These are phyloP conservation scores for Diachasmimorpha longicaudata DNA, from an alignment of 1,140 invertebrate genomes.

Conservation along the genomic window DNA sequence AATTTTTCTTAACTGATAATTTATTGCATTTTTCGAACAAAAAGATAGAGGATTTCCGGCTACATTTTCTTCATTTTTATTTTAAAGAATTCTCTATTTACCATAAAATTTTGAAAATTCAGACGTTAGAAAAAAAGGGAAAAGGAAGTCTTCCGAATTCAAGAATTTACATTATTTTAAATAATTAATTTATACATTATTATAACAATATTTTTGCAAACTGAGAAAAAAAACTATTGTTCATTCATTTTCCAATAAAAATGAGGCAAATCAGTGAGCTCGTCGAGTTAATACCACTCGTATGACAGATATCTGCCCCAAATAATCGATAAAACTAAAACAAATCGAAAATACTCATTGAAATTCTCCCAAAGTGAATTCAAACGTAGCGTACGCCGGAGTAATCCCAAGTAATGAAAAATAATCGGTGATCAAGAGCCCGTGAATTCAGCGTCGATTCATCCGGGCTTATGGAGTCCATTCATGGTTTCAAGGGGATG, in stretches of 20 bases:
- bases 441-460: not conserved
- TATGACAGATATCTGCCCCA: not conserved
- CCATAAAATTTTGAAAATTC: too few species aligned
- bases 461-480: not conserved
- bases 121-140: too few species aligned
- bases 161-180: too few species aligned
- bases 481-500: not conserved
- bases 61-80: too few species aligned
- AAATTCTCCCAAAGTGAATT: not conserved
- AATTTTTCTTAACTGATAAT: too few species aligned
- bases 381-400: not conserved
- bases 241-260: not conserved
- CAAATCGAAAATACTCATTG: not conserved
- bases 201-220: too few species aligned
- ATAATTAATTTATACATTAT: too few species aligned
- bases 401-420: not conserved
- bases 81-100: too few species aligned
- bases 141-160: too few species aligned
- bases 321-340: not conserved
- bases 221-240: too few species aligned
- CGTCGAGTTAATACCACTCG: not conserved
- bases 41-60: too few species aligned
- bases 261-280: not conserved
- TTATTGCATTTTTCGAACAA: too few species aligned
- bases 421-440: constrained; percentile 1